These are phyloP conservation scores for Ecliptopera silaceata DNA, from an alignment of 2,888 invertebrate genomes.

Conservation along the genomic window DNA sequence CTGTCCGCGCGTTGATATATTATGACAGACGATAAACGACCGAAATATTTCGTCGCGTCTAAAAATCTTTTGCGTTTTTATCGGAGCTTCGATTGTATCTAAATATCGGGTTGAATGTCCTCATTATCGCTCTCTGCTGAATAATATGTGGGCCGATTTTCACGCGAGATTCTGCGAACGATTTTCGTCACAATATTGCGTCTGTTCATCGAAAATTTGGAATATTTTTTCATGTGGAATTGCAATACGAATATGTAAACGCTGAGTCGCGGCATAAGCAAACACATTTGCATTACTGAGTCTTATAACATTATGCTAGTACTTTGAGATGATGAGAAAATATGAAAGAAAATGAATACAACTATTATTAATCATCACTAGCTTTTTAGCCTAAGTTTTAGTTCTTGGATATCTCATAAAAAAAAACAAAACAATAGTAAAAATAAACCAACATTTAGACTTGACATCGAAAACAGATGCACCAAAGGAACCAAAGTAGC, in stretches of 20 bases:
- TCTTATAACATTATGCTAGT: not conserved
- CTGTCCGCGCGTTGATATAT: conserved; percentile 39
- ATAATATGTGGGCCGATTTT: conserved; percentile 78
- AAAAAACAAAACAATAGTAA: too few species aligned
- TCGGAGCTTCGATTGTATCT: conserved; percentile 58
- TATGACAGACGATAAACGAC: conserved; percentile 47
- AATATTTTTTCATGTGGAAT: conserved; percentile 34
- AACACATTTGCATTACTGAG: not conserved
- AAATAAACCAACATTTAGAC: too few species aligned
- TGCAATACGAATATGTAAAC: conserved; percentile 24
- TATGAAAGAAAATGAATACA: too few species aligned
- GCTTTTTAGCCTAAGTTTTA: too few species aligned
- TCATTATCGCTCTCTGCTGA: conserved; percentile 70
- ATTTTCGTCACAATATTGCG: conserved; percentile 58
- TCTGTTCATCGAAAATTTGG: conserved; percentile 43
- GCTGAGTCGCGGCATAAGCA: conserved; percentile 9
- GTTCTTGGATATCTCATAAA: too few species aligned
- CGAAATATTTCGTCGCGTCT: conserved; percentile 47
- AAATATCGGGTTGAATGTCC: conserved; percentile 65
- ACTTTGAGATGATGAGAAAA: not conserved
- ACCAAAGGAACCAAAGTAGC: conserved; percentile 12
- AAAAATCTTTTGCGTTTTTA: conserved; percentile 43
- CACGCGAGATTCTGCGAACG: conserved; percentile 58
- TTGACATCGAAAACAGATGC: conserved; percentile 6
- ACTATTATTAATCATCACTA: too few species aligned